Conservation (phyloP, 1,140 invertebrate species). For the Platyura marginata region DNA sequence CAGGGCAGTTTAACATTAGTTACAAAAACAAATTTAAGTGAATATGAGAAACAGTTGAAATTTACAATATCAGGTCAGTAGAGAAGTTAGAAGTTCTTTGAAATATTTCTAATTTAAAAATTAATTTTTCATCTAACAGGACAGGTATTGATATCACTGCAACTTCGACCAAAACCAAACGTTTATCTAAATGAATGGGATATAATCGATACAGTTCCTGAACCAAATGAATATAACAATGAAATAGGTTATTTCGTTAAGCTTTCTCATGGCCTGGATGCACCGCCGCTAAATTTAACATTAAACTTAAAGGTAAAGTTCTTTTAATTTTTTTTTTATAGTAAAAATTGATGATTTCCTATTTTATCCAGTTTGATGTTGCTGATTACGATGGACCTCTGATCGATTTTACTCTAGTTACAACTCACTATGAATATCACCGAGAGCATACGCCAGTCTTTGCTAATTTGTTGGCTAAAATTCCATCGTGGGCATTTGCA, state of each 20-base stretch:
- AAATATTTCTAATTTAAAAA: too few species aligned
- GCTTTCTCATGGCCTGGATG: conserved; percentile 11
- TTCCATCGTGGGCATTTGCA: conserved; percentile 19
- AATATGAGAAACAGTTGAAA: conserved; percentile 8
- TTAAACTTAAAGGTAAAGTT: too few species aligned
- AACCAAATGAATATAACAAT: conserved; percentile 8
- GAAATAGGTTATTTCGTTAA: conserved; percentile 14
- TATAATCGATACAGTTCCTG: conserved; percentile 9
- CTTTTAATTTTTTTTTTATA: too few species aligned
- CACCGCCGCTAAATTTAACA: conserved; percentile 10
- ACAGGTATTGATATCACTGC: conserved; percentile 15
- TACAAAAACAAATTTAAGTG: conserved; percentile 7
- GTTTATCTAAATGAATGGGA: conserved; percentile 13
- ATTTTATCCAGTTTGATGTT: conserved; percentile 13
- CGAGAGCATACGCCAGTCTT: conserved; percentile 12
- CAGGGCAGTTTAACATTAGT: conserved; percentile 9
- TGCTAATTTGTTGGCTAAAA: conserved; percentile 13
- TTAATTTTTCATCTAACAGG: too few species aligned
- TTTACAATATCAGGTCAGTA: conserved; percentile 11
- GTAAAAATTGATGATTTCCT: too few species aligned
- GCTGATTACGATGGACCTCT: conserved; percentile 2
- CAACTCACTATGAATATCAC: conserved; percentile 13
- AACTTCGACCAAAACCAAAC: conserved; percentile 12
- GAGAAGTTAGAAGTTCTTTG: too few species aligned
- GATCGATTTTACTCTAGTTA: conserved; percentile 13